These are phyloP conservation scores for Emberiza fucata DNA, from an alignment of 2,113 vertebrate genomes.

Conservation along the genomic window DNA sequence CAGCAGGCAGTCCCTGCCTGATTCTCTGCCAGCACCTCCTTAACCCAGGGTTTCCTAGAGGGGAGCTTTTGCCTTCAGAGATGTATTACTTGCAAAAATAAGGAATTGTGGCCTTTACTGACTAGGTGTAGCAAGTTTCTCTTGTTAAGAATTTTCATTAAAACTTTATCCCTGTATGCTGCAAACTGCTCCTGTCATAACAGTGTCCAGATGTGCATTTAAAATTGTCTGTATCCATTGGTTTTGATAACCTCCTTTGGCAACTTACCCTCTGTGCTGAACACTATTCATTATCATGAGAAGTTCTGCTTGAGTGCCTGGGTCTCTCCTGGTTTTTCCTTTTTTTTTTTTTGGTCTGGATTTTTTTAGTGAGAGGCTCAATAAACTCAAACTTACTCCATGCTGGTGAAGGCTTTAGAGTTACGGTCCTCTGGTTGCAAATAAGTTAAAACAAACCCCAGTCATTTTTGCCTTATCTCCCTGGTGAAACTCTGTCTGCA, in stretches of 20 bases:
- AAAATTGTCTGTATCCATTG: conserved; percentile 9
- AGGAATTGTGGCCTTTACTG: background rate
- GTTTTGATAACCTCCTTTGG: conserved; percentile 29
- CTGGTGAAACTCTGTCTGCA: background rate
- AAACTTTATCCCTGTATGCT: background rate
- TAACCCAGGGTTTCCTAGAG: background rate
- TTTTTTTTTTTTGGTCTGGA: background rate
- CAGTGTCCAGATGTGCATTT: conserved; percentile 34
- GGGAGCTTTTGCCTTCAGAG: background rate
- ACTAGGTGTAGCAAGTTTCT: background rate
- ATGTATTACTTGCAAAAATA: background rate
- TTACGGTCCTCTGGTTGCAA: background rate
- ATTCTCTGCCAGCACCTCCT: background rate
- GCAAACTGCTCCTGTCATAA: background rate
- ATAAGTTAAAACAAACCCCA: background rate
- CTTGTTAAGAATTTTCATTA: conserved; percentile 10
- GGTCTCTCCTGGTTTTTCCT: background rate
- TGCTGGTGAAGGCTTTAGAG: background rate
- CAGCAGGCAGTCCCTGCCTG: background rate
- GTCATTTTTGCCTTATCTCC: background rate
- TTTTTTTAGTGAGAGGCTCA: background rate
- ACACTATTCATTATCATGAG: background rate
- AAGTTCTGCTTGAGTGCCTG: background rate
- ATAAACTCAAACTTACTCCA: background rate
- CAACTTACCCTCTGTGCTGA: background rate